Evolutionary conservation across 2,113 vertebrate genomes (phyloP).

Genomic region (Channa argus): DNA sequence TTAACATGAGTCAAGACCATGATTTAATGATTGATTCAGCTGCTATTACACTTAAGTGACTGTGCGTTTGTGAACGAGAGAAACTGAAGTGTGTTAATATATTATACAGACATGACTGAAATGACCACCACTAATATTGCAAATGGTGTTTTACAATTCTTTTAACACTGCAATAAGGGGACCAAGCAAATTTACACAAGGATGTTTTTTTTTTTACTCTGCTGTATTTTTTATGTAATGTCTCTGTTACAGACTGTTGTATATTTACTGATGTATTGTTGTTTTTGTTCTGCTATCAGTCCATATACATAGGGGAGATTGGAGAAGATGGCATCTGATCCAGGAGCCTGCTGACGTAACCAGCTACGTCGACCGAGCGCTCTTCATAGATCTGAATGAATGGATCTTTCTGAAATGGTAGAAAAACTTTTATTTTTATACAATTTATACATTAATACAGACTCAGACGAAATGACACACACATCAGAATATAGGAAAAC

Average conservation of each 20-base stretch:
- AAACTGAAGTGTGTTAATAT: constrained; percentile 77
- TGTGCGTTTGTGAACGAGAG: constrained; percentile 56
- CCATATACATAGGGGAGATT: constrained; percentile 96
- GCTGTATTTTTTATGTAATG: constrained; percentile 26
- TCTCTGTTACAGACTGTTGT: constrained; percentile 35
- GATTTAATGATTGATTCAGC: constrained; percentile 83
- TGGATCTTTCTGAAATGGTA: constrained; percentile 88
- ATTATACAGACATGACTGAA: constrained; percentile 91
- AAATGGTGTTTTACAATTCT: constrained; percentile 82
- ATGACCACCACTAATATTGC: constrained; percentile 88
- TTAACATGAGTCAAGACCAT: constrained; percentile 83
- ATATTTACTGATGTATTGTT: constrained; percentile 58
- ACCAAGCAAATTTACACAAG: constrained; percentile 86
- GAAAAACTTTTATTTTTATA: neutral
- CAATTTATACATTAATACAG: neutral
- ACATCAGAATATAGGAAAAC: neutral
- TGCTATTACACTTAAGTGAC: constrained; percentile 64
- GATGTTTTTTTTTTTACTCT: constrained; percentile 64
- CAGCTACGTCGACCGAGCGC: constrained; percentile 93
- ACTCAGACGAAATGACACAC: neutral
- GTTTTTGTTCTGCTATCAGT: constrained; percentile 87
- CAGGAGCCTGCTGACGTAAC: constrained; percentile 94
- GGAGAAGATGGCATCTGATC: constrained; percentile 98
- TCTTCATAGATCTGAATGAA: constrained; percentile 99
- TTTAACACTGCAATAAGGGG: constrained; percentile 87